A percentile compares a stretch with the other conserved stretches of the same genome.
Conservation (phyloP, 2,797 vertebrate species). For the Cottoperca gobio region DNA sequence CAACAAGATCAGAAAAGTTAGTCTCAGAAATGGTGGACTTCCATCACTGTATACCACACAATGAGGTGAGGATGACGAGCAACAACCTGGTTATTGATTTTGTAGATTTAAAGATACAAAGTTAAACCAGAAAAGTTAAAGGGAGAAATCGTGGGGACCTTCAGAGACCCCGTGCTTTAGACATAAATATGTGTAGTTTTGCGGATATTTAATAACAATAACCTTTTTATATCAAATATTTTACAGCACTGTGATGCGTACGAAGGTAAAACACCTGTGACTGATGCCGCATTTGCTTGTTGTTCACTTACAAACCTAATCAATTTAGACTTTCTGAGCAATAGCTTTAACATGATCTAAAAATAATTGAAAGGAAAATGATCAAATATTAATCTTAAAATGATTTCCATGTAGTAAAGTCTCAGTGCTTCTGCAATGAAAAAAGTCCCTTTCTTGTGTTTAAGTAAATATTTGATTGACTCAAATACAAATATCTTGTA, state of each 20-base stretch:
- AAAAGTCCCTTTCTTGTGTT: neutral
- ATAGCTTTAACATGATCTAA: neutral
- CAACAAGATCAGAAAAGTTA: conserved; percentile 86
- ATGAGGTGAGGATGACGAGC: conserved; percentile 74
- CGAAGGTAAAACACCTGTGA: conserved; percentile 69
- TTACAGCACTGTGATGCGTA: conserved; percentile 71
- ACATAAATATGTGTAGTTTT: too few relatives aligned
- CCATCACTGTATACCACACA: conserved; percentile 80
- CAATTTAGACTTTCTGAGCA: conserved; percentile 1
- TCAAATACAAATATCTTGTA: neutral
- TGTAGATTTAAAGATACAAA: neutral
- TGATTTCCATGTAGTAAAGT: neutral
- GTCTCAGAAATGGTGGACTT: conserved; percentile 82
- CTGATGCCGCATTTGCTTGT: neutral
- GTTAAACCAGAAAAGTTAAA: neutral
- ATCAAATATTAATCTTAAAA: conserved; percentile 13
- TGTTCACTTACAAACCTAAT: conserved; percentile 55
- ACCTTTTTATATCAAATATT: conserved; percentile 49
- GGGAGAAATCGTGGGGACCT: neutral
- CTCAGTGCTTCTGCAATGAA: neutral
- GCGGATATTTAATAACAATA: conserved; percentile 28
- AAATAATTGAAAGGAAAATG: neutral
- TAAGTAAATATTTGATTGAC: conserved; percentile 9
- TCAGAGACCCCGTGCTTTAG: neutral
- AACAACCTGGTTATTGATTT: neutral